phyloP scores from a whole-genome alignment of 2,797 vertebrate genomes.

The Eulemur albifrons region DNA sequence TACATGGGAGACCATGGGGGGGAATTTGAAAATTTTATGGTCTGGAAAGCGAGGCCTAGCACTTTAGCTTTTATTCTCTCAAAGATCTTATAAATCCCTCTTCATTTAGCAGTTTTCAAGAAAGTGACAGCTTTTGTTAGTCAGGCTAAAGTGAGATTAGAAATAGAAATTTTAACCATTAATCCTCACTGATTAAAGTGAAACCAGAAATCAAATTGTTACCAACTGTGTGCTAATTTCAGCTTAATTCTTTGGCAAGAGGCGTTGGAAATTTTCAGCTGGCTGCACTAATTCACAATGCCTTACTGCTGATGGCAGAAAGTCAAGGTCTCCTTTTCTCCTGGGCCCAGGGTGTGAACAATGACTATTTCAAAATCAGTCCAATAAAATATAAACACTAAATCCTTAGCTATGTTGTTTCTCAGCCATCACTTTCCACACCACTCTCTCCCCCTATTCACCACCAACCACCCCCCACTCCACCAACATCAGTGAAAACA shows the following conservation, averaged over 20 bases:
- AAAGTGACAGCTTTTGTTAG: slow-evolving; percentile 79
- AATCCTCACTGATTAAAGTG: slow-evolving; percentile 82
- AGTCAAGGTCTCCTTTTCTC: slow-evolving; percentile 67
- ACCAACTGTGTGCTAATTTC: slow-evolving; percentile 80
- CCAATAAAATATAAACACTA: slow-evolving; percentile 64
- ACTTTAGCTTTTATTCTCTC: slow-evolving; percentile 71
- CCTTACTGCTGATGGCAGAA: slow-evolving; percentile 63
- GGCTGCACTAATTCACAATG: slow-evolving; percentile 58
- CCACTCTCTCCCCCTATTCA: background rate
- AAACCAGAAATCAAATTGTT: slow-evolving; percentile 80
- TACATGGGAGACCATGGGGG: background rate
- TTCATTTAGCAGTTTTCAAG: slow-evolving; percentile 73
- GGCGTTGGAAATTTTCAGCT: slow-evolving; percentile 35
- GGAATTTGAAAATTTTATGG: slow-evolving; percentile 67
- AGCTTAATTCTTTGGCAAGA: slow-evolving; percentile 75
- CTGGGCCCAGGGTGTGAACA: slow-evolving; percentile 72
- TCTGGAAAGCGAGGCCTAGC: slow-evolving; percentile 69
- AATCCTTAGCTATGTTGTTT: slow-evolving; percentile 50
- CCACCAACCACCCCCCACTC: background rate
- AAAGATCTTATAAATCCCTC: slow-evolving; percentile 74
- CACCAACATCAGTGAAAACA: background rate
- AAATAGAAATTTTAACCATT: slow-evolving; percentile 77
- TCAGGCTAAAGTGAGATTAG: slow-evolving; percentile 71
- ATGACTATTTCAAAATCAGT: slow-evolving; percentile 68
- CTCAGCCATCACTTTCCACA: slow-evolving; percentile 53